Evolutionary conservation across 1,140 invertebrate species (phyloP), one percentile per base, ranked within the genome.

Genomic region (Acyrthosiphon pisum): DNA sequence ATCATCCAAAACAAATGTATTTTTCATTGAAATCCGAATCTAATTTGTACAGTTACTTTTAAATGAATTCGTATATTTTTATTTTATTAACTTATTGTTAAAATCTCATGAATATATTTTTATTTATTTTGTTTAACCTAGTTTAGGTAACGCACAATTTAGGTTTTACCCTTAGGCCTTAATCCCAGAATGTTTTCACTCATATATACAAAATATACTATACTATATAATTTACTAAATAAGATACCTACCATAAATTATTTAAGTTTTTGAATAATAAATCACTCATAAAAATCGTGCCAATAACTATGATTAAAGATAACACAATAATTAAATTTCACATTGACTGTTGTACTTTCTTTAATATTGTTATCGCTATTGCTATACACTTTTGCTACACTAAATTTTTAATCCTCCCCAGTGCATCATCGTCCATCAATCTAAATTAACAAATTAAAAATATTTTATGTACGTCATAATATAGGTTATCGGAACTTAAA

Each of bases 401-500:
- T 76, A 26, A 86, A 41, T 86, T 86, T 46, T n/a, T 30, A 46
- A 86, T 23, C 84, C 84, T 86, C 84, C 41, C 84, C 26, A 2
- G 44, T 18, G n/a, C 60, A 53, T 46, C 44, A 9, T 3, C 23
- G 53, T 56, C 26, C 7, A n/a, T 68, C 6, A 35, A 18, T 14
- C n/a, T 76, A 76, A 14, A 76, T 76, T 14, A 35, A 76, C 60
- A 76, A 76, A 76, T n/a, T 18, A 76, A n/a, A 76, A 76, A 76
- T 76, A 76, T 76, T n/a, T 14, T 20, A 86, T 30, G 84, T 30
- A 86, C 84, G 44, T 86, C 84, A 86, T 86, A n/a, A 46, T 86
- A 86, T 86, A 86, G 84, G 84, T 86, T 86, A 86, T 86, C 84
- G 44, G 84, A 86, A 86, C 44, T 41, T 20, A n/a, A n/a, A n/a